Evolutionary conservation across 1,140 invertebrate species (phyloP), one percentile per base, ranked within the genome.

Genomic region (Drosophila lacertosa): DNA sequence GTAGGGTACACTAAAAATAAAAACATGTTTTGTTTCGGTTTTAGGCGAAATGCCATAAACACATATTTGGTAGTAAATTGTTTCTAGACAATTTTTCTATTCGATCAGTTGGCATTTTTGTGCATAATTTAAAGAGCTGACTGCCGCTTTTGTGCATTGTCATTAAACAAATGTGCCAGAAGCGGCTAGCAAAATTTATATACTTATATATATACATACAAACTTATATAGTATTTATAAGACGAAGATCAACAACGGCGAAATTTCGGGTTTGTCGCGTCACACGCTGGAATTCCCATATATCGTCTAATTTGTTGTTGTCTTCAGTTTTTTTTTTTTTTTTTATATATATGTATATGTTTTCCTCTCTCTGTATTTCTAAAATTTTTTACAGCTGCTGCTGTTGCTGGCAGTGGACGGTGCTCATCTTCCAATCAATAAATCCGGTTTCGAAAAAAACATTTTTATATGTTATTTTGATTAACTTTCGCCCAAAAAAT

Each of bases 121-220:
- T 72, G 73, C 73, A 75, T 75, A 71, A 54, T 60, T 72, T 67
- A 66, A 51, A 67, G 53, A 64, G 66, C 32, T 65, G 42, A 59
- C 32, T 65, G 42, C 33, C 62, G 64, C 55, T 70, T 76, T 86
- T 55, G 44, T 80, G 80, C 70, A 82, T 88, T 88, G 82, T 88
- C 83, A 88, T 89, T 88, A 82, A 89, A 88, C 82, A 88, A 88
- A 86, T 86, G 74, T 86, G 77, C 77, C 82, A 86, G 75, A 82
- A 89, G 83, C 70, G 62, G 64, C 81, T 80, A 45, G 72, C 69
- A 57, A 67, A 64, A 68, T 47, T n/a, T 44, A 50, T 44, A 44
- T 37, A n/a, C n/a, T n/a, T n/a, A n/a, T n/a, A n/a, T n/a, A n/a
- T n/a, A n/a, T n/a, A n/a, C n/a, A n/a, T n/a, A n/a, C n/a, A n/a